phyloP scores from a whole-genome alignment of 2,888 invertebrate genomes.

The Palloptera scutellata region DNA sequence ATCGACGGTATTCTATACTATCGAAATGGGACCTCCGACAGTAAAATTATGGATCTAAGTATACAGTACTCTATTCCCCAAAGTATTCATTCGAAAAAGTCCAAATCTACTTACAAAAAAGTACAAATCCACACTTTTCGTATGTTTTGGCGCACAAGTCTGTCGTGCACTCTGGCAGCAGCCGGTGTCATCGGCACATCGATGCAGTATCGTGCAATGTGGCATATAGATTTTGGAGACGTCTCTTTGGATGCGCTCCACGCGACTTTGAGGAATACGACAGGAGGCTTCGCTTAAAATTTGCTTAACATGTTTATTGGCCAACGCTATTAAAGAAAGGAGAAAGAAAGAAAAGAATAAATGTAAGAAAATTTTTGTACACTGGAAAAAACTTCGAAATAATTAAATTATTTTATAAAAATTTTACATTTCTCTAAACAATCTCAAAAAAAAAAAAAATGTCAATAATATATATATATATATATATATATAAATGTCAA shows the following conservation, averaged over 20 bases:
- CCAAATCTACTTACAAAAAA: constrained; percentile 80
- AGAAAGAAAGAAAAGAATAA: constrained; percentile 8
- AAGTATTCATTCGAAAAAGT: no score
- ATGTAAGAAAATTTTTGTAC: background rate
- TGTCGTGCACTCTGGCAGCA: constrained; percentile 79
- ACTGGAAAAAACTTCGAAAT: background rate
- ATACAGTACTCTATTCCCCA: no score
- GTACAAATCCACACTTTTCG: constrained; percentile 75
- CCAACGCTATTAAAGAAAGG: constrained; percentile 50
- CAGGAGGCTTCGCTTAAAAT: constrained; percentile 55
- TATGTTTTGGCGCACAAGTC: constrained; percentile 80
- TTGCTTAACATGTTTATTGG: constrained; percentile 54
- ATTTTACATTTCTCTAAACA: no score
- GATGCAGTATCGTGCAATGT: constrained; percentile 84
- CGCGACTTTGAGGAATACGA: constrained; percentile 73
- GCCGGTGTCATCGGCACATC: constrained; percentile 87
- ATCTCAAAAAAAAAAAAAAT: no score
- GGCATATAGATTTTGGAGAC: constrained; percentile 80
- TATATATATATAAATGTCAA: no score
- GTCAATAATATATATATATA: no score
- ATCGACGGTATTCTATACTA: no score
- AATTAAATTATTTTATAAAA: no score
- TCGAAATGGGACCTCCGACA: no score
- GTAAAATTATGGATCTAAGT: no score
- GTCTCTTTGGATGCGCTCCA: constrained; percentile 73